A percentile compares a stretch with the other conserved stretches of the same genome.
phyloP scores from a whole-genome alignment of 2,888 invertebrate species.

The Hypomecis atomaria region DNA sequence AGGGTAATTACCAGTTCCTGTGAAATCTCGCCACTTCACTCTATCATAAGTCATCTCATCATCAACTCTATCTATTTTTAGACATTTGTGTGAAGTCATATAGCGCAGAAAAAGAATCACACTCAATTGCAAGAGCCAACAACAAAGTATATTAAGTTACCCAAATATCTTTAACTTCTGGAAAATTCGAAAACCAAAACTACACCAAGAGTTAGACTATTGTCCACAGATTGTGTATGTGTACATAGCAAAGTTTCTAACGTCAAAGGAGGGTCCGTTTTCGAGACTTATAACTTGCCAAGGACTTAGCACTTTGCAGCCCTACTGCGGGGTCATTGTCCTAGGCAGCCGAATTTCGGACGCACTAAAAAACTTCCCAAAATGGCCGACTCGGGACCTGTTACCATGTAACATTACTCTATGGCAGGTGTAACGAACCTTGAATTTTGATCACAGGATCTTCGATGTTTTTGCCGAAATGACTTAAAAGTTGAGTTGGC shows the following conservation, averaged over 20 bases:
- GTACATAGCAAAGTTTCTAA: conserved; percentile 18
- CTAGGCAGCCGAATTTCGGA: conserved; percentile 84
- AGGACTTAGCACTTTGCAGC: conserved; percentile 34
- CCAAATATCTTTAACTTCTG: no score
- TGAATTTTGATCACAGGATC: conserved; percentile 43
- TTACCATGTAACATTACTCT: conserved; percentile 84
- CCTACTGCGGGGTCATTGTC: conserved; percentile 75
- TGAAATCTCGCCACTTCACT: no score
- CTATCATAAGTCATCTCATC: no score
- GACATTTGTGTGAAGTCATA: no score
- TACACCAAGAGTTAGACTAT: no score
- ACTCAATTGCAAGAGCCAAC: no score
- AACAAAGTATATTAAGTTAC: no score
- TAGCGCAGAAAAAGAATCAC: no score
- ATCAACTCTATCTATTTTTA: no score
- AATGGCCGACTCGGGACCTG: conserved; percentile 79
- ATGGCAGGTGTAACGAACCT: conserved; percentile 74
- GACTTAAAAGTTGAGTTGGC: no score
- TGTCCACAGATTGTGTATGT: conserved; percentile 1
- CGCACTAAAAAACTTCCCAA: conserved; percentile 81
- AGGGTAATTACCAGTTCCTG: no score
- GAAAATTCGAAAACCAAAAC: no score
- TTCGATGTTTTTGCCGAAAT: background rate
- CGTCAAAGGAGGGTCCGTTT: conserved; percentile 31
- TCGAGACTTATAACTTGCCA: conserved; percentile 23